phyloP scores from a whole-genome alignment of 2,797 vertebrate genomes.

The Sebastes kiyomatsui region DNA sequence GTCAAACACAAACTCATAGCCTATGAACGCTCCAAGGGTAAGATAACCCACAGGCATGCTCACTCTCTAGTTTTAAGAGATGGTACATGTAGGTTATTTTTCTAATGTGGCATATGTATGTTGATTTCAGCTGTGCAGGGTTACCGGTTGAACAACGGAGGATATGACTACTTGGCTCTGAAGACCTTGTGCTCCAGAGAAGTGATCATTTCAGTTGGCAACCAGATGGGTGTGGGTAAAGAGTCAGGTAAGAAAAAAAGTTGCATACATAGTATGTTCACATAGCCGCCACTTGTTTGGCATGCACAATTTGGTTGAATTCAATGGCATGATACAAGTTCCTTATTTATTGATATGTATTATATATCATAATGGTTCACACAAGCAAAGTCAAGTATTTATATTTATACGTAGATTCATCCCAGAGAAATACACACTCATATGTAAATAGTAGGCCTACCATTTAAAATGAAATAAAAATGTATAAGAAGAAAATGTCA shows the following conservation, averaged over 20 bases:
- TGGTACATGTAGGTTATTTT: neutral
- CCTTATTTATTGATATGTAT: neutral
- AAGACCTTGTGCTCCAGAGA: conserved; percentile 93
- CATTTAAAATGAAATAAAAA: neutral
- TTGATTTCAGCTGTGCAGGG: conserved; percentile 89
- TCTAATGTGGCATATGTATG: conserved; percentile 2
- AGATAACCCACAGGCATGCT: conserved; percentile 61
- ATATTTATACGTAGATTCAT: neutral
- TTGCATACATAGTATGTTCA: no score
- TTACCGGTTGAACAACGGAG: conserved; percentile 92
- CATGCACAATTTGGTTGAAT: neutral
- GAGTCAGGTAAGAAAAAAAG: conserved; percentile 89
- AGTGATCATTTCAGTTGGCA: conserved; percentile 90
- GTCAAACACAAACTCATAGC: conserved; percentile 93
- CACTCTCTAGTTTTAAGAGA: neutral
- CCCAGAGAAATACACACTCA: neutral
- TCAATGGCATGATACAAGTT: neutral
- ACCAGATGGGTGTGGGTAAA: conserved; percentile 99
- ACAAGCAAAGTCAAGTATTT: neutral
- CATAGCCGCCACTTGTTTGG: neutral
- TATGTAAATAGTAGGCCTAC: neutral
- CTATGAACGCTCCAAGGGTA: conserved; percentile 92
- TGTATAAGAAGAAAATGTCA: neutral
- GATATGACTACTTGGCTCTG: conserved; percentile 96
- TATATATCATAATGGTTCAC: neutral